These are phyloP conservation scores for Leptothorax acervorum DNA, from an alignment of 2,888 invertebrate genomes.

Conservation along the genomic window DNA sequence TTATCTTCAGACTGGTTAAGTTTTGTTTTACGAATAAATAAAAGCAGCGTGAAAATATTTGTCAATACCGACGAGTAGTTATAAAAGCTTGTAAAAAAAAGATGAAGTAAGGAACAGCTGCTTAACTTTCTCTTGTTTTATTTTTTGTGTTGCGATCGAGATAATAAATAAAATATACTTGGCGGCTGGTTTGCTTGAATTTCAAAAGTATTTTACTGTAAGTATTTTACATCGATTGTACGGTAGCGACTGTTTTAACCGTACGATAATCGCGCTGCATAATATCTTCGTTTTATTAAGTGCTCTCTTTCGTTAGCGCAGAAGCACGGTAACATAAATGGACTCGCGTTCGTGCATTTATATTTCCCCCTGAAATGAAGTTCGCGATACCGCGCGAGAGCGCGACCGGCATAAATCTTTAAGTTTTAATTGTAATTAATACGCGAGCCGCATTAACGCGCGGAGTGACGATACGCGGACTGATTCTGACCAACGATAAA, in stretches of 20 bases:
- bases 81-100: no score
- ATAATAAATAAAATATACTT: constrained; percentile 12
- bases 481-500: constrained; percentile 36
- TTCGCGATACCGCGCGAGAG: constrained; percentile 4
- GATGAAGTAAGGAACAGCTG: not conserved
- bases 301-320: constrained; percentile 38
- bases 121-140: not conserved
- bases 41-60: not conserved
- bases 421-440: constrained; percentile 49
- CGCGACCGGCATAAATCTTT: constrained; percentile 33
- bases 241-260: constrained; percentile 37
- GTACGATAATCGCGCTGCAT: constrained; percentile 34
- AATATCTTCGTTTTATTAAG: constrained; percentile 56
- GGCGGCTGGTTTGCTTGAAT: constrained; percentile 29
- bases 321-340: constrained; percentile 38
- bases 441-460: constrained; percentile 23
- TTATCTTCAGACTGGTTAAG: not conserved
- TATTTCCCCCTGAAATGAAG: constrained; percentile 19
- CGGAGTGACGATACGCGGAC: constrained; percentile 10
- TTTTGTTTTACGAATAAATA: not conserved
- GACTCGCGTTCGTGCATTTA: constrained; percentile 33
- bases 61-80: not conserved
- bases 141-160: not conserved
- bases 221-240: constrained; percentile 12
- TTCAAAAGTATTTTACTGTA: constrained; percentile 19